These are phyloP conservation scores for Nephila pilipes DNA, from an alignment of 1,140 invertebrate species.

Conservation along the genomic window DNA sequence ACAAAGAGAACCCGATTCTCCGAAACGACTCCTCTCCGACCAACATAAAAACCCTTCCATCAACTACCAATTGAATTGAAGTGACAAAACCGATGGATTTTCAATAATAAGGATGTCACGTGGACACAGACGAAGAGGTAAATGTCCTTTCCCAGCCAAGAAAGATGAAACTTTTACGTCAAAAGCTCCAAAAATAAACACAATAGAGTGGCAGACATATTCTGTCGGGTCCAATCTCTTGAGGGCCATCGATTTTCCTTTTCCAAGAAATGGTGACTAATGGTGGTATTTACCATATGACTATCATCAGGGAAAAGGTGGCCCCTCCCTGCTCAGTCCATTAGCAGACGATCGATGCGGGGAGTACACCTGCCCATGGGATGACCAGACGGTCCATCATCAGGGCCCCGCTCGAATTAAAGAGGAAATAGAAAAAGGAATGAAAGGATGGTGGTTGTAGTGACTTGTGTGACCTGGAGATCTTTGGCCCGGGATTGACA, in stretches of 20 bases:
- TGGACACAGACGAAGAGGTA: neutral
- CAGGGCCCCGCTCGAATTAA: neutral
- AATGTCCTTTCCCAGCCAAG: neutral
- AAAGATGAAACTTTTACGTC: neutral
- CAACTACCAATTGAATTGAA: too few species aligned
- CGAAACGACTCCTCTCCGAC: too few species aligned
- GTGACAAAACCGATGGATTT: too few species aligned
- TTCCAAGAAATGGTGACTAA: slow-evolving; percentile 20
- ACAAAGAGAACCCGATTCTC: too few species aligned
- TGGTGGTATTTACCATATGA: slow-evolving; percentile 13
- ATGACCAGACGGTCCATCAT: neutral
- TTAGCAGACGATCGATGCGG: neutral
- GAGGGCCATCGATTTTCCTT: neutral
- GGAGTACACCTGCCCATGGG: neutral
- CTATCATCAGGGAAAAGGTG: neutral
- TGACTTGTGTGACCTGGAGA: neutral
- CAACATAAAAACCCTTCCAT: too few species aligned
- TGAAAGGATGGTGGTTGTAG: neutral
- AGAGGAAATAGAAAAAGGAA: neutral
- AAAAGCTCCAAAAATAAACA: neutral
- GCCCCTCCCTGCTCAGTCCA: neutral
- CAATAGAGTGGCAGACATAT: neutral
- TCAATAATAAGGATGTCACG: too few species aligned
- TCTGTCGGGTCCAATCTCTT: neutral
- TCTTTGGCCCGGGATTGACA: neutral